These are phyloP conservation scores for Epiblema foenella DNA, from an alignment of 2,888 invertebrate genomes.

Conservation along the genomic window DNA sequence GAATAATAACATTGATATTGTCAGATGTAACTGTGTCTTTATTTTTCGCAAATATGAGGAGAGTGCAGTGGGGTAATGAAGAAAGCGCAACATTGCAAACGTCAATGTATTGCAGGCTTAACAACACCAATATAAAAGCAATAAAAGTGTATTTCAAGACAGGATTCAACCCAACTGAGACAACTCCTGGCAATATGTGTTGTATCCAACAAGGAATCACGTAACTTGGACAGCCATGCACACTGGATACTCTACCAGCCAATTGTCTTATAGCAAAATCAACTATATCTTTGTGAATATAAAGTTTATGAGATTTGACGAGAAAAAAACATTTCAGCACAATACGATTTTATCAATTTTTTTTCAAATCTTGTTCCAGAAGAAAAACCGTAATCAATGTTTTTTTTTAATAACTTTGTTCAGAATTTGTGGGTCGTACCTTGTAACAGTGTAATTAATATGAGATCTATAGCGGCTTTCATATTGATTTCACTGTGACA, in stretches of 20 bases:
- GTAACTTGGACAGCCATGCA: conserved; percentile 1
- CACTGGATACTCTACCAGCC: neutral
- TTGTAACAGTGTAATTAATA: too few species aligned
- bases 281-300: neutral
- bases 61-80: too few species aligned
- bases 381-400: neutral
- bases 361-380: neutral
- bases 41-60: neutral
- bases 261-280: neutral
- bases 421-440: too few species aligned
- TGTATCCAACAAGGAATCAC: conserved; percentile 22
- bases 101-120: neutral
- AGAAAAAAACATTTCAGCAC: neutral
- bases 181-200: conserved; percentile 28
- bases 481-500: too few species aligned
- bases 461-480: too few species aligned
- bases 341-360: neutral
- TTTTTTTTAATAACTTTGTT: too few species aligned
- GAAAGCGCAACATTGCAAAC: neutral
- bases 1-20: too few species aligned
- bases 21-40: too few species aligned
- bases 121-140: conserved; percentile 32
- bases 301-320: neutral
- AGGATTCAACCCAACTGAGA: conserved; percentile 20
- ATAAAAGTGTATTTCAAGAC: conserved; percentile 27